Conservation (phyloP, 2,797 vertebrate species). For the Caiman crocodilus region DNA sequence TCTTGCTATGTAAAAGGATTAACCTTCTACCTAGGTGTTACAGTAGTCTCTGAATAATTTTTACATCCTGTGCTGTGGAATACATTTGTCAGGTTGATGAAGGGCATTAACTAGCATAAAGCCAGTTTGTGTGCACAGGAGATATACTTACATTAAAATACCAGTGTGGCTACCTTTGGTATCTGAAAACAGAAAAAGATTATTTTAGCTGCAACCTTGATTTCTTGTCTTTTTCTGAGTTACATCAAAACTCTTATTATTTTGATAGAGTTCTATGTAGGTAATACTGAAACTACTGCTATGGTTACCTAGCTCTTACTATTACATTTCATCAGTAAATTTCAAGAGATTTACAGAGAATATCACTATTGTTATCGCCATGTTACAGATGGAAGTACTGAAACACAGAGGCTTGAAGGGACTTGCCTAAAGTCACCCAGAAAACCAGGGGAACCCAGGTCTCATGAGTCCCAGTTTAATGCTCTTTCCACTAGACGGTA, state of each 20-base stretch:
- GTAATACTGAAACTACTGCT: accelerated
- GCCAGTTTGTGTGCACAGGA: neutral
- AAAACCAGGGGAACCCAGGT: neutral
- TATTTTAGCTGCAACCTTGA: neutral
- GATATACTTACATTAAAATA: conserved; percentile 15
- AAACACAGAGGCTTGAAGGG: neutral
- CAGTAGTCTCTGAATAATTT: neutral
- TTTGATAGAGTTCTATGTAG: conserved; percentile 12
- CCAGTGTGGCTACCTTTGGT: neutral
- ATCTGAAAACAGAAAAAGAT: neutral
- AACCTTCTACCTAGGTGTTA: neutral
- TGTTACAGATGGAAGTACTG: neutral
- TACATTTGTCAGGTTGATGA: conserved; percentile 9
- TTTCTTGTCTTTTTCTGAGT: neutral
- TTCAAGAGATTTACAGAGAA: too few species aligned
- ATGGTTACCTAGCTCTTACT: neutral
- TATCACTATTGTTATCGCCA: neutral
- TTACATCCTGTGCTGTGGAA: neutral
- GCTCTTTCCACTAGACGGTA: neutral
- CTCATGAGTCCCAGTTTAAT: neutral
- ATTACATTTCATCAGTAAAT: neutral
- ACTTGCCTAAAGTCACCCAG: neutral
- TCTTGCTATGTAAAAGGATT: conserved; percentile 20
- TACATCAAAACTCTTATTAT: conserved; percentile 11
- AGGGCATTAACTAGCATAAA: conserved; percentile 2